Percentiles rank a stretch among this genome's conserved stretches.
phyloP scores from a whole-genome alignment of 2,797 vertebrate species.

The Agapornis canus region DNA sequence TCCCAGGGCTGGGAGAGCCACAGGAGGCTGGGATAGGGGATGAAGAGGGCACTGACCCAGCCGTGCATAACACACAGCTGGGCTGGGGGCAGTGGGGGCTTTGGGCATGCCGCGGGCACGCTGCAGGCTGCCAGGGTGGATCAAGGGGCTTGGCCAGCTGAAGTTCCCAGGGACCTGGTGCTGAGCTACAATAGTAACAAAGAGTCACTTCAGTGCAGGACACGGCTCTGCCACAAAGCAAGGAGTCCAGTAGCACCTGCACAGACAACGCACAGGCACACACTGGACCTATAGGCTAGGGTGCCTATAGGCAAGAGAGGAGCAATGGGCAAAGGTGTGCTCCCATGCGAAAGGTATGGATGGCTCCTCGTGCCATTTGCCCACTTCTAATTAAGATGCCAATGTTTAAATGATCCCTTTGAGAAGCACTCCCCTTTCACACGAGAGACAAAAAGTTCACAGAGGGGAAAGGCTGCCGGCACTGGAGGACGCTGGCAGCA shows the following conservation, averaged over 20 bases:
- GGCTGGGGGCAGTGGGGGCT: not conserved
- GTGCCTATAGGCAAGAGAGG: rapidly evolving
- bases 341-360: not conserved
- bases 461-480: constrained; percentile 13
- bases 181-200: not conserved
- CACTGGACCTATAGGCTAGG: not conserved
- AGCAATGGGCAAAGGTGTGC: not conserved
- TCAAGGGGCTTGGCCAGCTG: rapidly evolving
- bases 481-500: constrained; percentile 27
- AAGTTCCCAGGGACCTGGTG: not conserved
- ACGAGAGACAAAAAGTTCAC: constrained; percentile 50
- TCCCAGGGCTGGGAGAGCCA: not conserved
- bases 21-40: constrained; percentile 4
- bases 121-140: not conserved
- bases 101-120: rapidly evolving
- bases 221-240: not conserved
- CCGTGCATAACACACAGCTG: rapidly evolving
- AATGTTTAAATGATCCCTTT: constrained; percentile 4
- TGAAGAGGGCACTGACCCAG: not conserved
- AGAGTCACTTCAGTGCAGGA: not conserved
- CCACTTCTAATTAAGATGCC: constrained; percentile 33
- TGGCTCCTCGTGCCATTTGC: not conserved
- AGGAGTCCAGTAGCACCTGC: not conserved
- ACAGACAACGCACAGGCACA: not conserved
- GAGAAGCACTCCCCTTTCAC: constrained; percentile 30